Percentiles rank a stretch among this genome's conserved stretches.
Evolutionary conservation across 2,797 vertebrate genomes (phyloP).

Genomic region (Epinephelus malabaricus): DNA sequence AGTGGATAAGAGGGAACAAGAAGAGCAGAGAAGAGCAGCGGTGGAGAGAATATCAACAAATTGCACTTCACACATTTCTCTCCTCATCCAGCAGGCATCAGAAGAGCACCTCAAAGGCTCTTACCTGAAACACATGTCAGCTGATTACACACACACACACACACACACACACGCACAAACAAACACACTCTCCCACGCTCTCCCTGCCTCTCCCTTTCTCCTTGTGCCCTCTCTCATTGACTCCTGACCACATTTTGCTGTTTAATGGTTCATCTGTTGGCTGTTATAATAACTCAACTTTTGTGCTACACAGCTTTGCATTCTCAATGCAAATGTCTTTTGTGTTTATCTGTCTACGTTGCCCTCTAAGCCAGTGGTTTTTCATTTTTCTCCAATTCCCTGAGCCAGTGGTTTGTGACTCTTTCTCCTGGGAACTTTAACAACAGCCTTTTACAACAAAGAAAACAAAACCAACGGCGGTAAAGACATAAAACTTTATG

Average conservation of each 20-base stretch:
- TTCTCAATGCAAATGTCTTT: slow-evolving; percentile 37
- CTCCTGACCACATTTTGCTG: slow-evolving; percentile 31
- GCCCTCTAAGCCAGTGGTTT: slow-evolving; percentile 38
- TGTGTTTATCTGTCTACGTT: slow-evolving; percentile 32
- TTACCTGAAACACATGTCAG: slow-evolving; percentile 63
- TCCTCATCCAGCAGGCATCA: slow-evolving; percentile 53
- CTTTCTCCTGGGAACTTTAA: slow-evolving; percentile 18
- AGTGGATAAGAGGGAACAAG: slow-evolving; percentile 65
- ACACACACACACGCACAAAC: not conserved
- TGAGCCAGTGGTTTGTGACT: slow-evolving; percentile 43
- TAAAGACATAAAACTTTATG: not conserved
- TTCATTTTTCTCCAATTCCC: slow-evolving; percentile 33
- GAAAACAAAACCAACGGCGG: slow-evolving; percentile 11
- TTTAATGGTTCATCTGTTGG: slow-evolving; percentile 34
- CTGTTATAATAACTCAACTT: slow-evolving; percentile 21
- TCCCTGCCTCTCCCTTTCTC: not conserved
- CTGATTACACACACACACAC: slow-evolving; percentile 32
- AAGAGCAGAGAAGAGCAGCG: slow-evolving; percentile 28
- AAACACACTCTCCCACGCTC: not conserved
- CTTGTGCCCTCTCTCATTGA: not conserved
- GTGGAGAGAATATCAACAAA: slow-evolving; percentile 70
- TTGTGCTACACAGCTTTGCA: slow-evolving; percentile 16
- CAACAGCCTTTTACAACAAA: not conserved
- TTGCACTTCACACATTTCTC: slow-evolving; percentile 66
- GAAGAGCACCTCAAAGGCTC: slow-evolving; percentile 69